Percentiles rank a stretch among this genome's conserved stretches.
These are phyloP conservation scores for Pogona vitticeps DNA, from an alignment of 2,113 vertebrate genomes.

Conservation along the genomic window DNA sequence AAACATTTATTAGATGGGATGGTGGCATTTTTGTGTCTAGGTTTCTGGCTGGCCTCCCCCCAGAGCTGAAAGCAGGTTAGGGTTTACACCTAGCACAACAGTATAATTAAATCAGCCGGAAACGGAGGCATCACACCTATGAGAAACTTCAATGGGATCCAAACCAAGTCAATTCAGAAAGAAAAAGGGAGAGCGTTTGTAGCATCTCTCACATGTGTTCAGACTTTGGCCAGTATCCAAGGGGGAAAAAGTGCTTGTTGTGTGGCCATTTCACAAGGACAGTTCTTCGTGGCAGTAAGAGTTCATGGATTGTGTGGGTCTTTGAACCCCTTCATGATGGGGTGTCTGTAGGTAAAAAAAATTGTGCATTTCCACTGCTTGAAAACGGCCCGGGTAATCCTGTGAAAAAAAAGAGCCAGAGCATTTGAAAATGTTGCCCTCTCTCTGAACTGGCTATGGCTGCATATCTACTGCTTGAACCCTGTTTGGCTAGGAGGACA, in stretches of 20 bases:
- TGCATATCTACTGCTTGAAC: not conserved
- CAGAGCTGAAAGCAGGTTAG: not conserved
- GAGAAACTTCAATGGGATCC: no score
- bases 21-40: slow-evolving; percentile 14
- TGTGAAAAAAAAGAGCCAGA: not conserved
- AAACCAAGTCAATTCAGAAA: not conserved
- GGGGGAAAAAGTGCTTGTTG: not conserved
- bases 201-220: not conserved
- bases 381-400: not conserved
- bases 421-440: no score
- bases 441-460: not conserved
- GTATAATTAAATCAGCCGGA: not conserved
- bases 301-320: not conserved
- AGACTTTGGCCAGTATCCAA: not conserved
- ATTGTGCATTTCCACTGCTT: not conserved
- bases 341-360: no score
- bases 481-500: not conserved
- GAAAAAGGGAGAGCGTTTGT: no score
- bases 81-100: not conserved
- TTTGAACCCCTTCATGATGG: no score
- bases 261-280: not conserved
- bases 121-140: no score
- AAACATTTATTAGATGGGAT: slow-evolving; percentile 31
- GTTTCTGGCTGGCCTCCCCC: not conserved
- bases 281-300: not conserved